These are phyloP conservation scores for Kuschelorhynchus macadamiae DNA, from an alignment of 2,888 invertebrate genomes.

Conservation along the genomic window DNA sequence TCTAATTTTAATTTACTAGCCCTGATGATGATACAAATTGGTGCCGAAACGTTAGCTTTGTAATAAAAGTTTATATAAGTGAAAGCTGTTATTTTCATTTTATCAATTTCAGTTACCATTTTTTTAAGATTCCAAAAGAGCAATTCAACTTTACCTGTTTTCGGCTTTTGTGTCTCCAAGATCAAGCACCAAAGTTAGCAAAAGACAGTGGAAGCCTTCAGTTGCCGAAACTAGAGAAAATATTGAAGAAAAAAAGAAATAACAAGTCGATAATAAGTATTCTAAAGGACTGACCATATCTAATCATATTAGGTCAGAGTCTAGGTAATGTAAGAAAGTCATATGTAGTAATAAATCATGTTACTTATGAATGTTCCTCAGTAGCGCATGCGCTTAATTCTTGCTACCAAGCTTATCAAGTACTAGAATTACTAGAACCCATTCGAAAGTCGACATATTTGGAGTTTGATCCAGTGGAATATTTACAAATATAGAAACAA, in stretches of 20 bases:
- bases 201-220: constrained; percentile 39
- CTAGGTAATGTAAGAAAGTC: not conserved
- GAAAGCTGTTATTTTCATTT: not conserved
- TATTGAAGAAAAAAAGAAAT: constrained; percentile 25
- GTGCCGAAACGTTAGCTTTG: too few species aligned
- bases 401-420: not conserved
- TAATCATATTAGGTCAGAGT: not conserved
- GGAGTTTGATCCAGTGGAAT: too few species aligned
- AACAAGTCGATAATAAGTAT: constrained; percentile 19
- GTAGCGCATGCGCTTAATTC: not conserved
- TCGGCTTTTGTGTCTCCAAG: constrained; percentile 37
- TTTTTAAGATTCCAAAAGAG: constrained; percentile 21
- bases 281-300: not conserved
- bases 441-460: too few species aligned
- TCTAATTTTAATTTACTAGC: too few species aligned
- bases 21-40: too few species aligned
- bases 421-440: too few species aligned
- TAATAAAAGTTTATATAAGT: too few species aligned
- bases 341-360: not conserved
- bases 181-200: constrained; percentile 26
- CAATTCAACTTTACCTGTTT: constrained; percentile 25
- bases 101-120: constrained; percentile 6
- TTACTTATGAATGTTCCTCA: not conserved
- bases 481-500: too few species aligned
- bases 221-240: constrained; percentile 39